Conservation (phyloP, 2,888 invertebrate genomes). For the Anoplius nigerrimus region DNA sequence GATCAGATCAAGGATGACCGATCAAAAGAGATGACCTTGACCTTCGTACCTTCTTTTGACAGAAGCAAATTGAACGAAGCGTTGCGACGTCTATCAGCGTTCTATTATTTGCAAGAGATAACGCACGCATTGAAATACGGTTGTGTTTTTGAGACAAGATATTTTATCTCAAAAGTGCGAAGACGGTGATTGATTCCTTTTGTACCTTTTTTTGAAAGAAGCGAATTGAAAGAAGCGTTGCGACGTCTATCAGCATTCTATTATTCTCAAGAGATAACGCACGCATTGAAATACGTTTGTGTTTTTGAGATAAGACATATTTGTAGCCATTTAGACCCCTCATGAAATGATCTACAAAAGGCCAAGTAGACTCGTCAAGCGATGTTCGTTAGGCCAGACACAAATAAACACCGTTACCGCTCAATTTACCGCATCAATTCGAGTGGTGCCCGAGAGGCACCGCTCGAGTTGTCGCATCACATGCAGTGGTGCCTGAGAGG, state of each 20-base stretch:
- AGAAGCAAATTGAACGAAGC: not conserved
- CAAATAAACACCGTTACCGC: too few species aligned
- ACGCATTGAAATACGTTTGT: too few species aligned
- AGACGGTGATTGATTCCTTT: not conserved
- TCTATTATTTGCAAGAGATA: not conserved
- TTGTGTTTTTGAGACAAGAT: too few species aligned
- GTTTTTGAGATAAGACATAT: too few species aligned
- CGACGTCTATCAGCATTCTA: not conserved
- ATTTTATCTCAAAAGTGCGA: not conserved
- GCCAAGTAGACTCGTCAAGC: constrained; percentile 7
- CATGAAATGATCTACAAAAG: constrained; percentile 2
- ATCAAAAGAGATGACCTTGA: too few species aligned
- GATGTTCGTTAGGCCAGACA: constrained; percentile 6
- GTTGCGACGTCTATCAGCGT: not conserved
- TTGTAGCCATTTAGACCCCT: not conserved
- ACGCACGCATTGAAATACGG: too few species aligned
- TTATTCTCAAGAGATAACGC: not conserved
- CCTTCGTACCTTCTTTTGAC: not conserved
- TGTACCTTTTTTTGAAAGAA: not conserved
- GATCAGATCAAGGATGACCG: too few species aligned
- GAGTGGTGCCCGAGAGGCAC: too few species aligned
- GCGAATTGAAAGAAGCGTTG: not conserved
- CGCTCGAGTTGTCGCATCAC: not conserved
- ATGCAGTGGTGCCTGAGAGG: constrained; percentile 3
- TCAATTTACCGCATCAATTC: too few species aligned